Percentiles rank a stretch among this genome's conserved stretches.
Conservation (phyloP, 2,797 vertebrate species). For the Sebastes minor region DNA sequence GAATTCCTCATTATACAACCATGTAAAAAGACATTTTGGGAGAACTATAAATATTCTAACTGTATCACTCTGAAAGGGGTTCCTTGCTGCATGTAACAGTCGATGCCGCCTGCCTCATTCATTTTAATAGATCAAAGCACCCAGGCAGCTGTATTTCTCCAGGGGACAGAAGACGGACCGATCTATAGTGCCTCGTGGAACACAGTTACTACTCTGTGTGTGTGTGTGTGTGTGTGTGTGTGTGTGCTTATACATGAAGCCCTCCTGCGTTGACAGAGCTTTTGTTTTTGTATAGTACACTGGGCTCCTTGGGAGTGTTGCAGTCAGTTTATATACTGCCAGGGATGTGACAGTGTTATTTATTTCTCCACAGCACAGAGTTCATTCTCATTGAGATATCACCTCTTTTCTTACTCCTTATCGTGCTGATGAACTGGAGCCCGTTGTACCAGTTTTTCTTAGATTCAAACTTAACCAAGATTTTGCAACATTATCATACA, state of each 20-base stretch:
- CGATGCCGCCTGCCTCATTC: conserved; percentile 62
- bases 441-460: background rate
- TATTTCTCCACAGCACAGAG: conserved; percentile 19
- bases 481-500: background rate
- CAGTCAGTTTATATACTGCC: conserved; percentile 47
- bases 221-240: conserved; percentile 17
- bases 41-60: conserved; percentile 64
- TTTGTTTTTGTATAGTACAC: conserved; percentile 46
- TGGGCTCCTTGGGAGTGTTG: conserved; percentile 25
- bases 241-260: conserved; percentile 4
- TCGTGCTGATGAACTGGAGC: background rate
- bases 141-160: conserved; percentile 44
- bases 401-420: conserved; percentile 7
- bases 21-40: conserved; percentile 62
- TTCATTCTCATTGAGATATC: conserved; percentile 25
- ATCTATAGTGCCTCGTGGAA: conserved; percentile 47
- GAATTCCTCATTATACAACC: conserved; percentile 70
- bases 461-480: background rate
- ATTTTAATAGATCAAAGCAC: conserved; percentile 75
- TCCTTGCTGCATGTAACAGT: conserved; percentile 61
- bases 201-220: conserved; percentile 10
- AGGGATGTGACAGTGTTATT: conserved; percentile 45
- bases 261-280: conserved; percentile 39
- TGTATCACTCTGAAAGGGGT: conserved; percentile 56
- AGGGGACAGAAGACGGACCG: conserved; percentile 50